Conservation (phyloP, 2,888 invertebrate genomes). For the Alsophila aescularia region DNA sequence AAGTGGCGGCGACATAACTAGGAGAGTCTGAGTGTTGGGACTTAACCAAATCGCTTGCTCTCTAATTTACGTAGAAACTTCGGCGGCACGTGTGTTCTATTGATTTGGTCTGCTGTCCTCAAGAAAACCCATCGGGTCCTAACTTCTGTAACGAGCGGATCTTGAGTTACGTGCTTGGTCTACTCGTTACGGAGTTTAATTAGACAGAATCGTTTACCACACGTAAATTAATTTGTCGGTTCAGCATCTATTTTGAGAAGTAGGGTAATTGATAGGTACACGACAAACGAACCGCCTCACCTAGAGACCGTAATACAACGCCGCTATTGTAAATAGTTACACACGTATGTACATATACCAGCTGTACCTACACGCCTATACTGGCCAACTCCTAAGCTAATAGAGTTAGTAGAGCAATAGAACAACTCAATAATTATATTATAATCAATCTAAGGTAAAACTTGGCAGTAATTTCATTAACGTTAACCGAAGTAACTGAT, state of each 20-base stretch:
- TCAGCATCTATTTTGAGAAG: slow-evolving; percentile 3
- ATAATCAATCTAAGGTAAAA: slow-evolving; percentile 35
- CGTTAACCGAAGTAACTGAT: slow-evolving; percentile 43
- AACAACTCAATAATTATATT: slow-evolving; percentile 33
- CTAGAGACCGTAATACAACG: neutral
- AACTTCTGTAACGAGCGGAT: slow-evolving; percentile 28
- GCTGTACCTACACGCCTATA: slow-evolving; percentile 1
- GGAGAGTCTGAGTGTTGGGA: slow-evolving; percentile 45
- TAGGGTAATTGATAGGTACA: slow-evolving; percentile 8
- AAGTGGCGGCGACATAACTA: slow-evolving; percentile 55
- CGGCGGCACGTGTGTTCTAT: slow-evolving; percentile 60
- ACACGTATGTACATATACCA: neutral
- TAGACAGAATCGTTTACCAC: slow-evolving; percentile 20
- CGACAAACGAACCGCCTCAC: neutral
- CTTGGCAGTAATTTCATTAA: slow-evolving; percentile 36
- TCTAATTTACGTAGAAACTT: slow-evolving; percentile 58
- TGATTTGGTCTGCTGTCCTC: slow-evolving; percentile 50
- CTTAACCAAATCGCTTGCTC: slow-evolving; percentile 48
- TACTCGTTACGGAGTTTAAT: slow-evolving; percentile 17
- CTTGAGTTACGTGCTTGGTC: slow-evolving; percentile 25
- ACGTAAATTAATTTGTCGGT: slow-evolving; percentile 8
- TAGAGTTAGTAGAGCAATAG: slow-evolving; percentile 21
- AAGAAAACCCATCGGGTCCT: slow-evolving; percentile 19
- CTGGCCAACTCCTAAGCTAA: slow-evolving; percentile 13
- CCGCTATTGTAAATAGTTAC: neutral